Evolutionary conservation across 2,888 invertebrate species (phyloP).

Genomic region (Acrobasis repandana): DNA sequence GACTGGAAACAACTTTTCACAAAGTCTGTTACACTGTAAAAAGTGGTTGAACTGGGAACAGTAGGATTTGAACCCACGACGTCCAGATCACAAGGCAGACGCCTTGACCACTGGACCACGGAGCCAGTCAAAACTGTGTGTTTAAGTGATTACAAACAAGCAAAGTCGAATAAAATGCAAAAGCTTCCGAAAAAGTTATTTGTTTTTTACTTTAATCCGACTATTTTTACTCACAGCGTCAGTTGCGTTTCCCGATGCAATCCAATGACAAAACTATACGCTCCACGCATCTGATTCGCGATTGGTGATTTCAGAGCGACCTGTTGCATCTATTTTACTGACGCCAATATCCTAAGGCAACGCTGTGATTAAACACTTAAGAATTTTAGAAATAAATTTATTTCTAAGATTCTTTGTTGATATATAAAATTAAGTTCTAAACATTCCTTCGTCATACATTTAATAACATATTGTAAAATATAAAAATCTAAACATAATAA

Average conservation of each 20-base stretch:
- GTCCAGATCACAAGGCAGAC: too few species aligned
- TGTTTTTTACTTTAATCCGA: not conserved
- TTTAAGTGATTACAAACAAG: too few species aligned
- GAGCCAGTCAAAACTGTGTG: too few species aligned
- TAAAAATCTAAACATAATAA: not conserved
- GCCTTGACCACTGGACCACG: too few species aligned
- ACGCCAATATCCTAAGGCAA: not conserved
- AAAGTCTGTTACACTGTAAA: too few species aligned
- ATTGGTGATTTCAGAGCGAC: slow-evolving; percentile 10
- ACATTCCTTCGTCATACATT: not conserved
- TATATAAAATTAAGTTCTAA: too few species aligned
- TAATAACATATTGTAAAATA: not conserved
- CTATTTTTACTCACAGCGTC: not conserved
- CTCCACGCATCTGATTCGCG: slow-evolving; percentile 2
- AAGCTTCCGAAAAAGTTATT: not conserved
- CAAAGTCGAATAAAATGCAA: not conserved
- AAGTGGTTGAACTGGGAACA: too few species aligned
- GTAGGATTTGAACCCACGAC: too few species aligned
- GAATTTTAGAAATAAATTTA: too few species aligned
- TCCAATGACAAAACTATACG: slow-evolving; percentile 11
- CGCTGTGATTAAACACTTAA: not conserved
- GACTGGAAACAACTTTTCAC: too few species aligned
- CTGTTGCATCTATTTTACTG: slow-evolving; percentile 17
- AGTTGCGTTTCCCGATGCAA: not conserved
- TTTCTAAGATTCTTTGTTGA: too few species aligned